Evolutionary conservation across 2,113 vertebrate genomes (phyloP).

Genomic region (Nerophis lumbriciformis): DNA sequence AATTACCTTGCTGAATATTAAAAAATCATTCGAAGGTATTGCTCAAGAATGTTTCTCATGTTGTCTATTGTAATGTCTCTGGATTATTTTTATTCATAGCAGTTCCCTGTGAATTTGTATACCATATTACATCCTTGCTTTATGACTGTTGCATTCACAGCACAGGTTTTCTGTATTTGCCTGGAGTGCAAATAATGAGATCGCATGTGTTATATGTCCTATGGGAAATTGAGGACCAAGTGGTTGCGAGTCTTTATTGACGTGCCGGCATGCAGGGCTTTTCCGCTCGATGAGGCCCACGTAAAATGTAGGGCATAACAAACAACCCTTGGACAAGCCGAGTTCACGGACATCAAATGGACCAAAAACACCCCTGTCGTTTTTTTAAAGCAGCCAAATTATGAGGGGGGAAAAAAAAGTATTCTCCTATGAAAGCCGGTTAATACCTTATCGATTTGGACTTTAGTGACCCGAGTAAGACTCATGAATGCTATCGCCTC

Average conservation of each 20-base stretch:
- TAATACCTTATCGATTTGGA: slow-evolving; percentile 40
- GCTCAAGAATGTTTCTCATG: too few species aligned
- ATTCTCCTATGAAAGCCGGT: slow-evolving; percentile 7
- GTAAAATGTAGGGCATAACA: slow-evolving; percentile 46
- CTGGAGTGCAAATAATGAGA: background rate
- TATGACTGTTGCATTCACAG: background rate
- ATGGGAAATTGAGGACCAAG: slow-evolving; percentile 4
- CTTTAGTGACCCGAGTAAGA: slow-evolving; percentile 29
- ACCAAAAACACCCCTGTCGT: slow-evolving; percentile 21
- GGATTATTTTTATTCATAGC: too few species aligned
- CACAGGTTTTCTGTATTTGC: background rate
- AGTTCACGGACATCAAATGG: slow-evolving; percentile 35
- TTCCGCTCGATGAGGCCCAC: slow-evolving; percentile 26
- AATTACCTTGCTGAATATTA: too few species aligned
- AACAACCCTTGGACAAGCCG: slow-evolving; percentile 33
- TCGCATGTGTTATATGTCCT: slow-evolving; percentile 6
- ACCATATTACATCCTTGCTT: background rate
- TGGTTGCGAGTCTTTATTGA: slow-evolving; percentile 9
- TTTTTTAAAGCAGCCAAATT: slow-evolving; percentile 43
- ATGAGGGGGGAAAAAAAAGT: slow-evolving; percentile 15
- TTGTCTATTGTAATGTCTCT: too few species aligned
- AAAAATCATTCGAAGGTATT: too few species aligned
- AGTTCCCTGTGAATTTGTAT: too few species aligned
- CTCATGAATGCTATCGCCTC: slow-evolving; percentile 35
- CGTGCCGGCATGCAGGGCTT: slow-evolving; percentile 17